Evolutionary conservation across 64 coral and sea anemone species (phyloP).

Genomic region (Actinia tenebrosa): DNA sequence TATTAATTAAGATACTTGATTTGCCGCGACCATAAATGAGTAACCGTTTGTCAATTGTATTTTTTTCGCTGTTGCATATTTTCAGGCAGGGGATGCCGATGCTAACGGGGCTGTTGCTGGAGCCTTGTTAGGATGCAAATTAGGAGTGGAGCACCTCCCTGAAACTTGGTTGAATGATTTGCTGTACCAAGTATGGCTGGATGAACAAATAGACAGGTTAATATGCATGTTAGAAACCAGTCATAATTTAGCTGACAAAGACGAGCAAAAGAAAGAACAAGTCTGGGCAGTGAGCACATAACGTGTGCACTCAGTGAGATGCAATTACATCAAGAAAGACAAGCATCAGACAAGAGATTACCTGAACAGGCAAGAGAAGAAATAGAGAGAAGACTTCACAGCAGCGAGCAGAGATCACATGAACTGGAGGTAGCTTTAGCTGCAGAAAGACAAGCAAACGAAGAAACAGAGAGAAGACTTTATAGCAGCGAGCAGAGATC

Average conservation of each 20-base stretch:
- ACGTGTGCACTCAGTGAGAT: no score
- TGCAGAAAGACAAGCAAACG: no score
- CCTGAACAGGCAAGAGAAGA: not conserved
- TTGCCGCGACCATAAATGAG: no score
- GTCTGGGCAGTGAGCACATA: no score
- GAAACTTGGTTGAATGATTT: constrained; percentile 61
- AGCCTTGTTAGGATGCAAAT: constrained; percentile 86
- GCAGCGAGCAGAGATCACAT: no score
- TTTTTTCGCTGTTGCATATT: not conserved
- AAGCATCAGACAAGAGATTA: not conserved
- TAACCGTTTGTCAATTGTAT: no score
- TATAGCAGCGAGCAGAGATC: no score
- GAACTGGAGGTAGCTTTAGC: no score
- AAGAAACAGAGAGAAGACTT: no score
- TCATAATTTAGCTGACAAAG: not conserved
- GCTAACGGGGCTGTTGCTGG: constrained; percentile 90
- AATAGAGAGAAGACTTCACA: no score
- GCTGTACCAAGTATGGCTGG: constrained; percentile 69
- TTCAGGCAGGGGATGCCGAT: constrained; percentile 86
- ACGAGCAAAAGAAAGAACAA: not conserved
- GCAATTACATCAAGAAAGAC: no score
- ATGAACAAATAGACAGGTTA: constrained; percentile 60
- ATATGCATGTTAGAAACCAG: not conserved
- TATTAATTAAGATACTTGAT: no score
- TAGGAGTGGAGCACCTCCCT: constrained; percentile 67